Conservation (phyloP, 2,113 vertebrate species). For the Labeo catla region DNA sequence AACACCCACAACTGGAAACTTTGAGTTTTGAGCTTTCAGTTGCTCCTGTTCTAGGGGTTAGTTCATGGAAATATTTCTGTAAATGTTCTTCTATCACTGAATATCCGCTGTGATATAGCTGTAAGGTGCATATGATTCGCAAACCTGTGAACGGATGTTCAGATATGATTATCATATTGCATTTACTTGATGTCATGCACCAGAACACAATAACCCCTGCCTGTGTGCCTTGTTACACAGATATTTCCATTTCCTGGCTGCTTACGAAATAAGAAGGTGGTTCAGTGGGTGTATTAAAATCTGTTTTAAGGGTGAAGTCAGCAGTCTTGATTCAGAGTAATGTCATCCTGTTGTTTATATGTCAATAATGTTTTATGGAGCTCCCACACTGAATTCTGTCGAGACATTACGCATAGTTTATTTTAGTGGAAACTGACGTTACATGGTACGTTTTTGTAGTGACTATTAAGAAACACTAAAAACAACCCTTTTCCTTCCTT, state of each 20-base stretch:
- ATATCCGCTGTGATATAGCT: constrained; percentile 7
- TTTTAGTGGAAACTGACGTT: not conserved
- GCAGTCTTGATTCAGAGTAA: not conserved
- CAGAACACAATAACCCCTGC: not conserved
- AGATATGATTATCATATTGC: not conserved
- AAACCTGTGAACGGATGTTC: not conserved
- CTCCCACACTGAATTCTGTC: not conserved
- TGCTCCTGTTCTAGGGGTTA: not conserved
- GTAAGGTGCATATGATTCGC: not conserved
- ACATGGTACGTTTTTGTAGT: not conserved
- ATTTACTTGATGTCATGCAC: not conserved
- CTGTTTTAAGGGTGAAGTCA: not conserved
- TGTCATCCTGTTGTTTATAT: not conserved
- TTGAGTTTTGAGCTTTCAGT: not conserved
- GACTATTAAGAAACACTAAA: not conserved
- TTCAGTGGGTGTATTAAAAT: constrained; percentile 42
- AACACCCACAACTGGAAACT: constrained; percentile 43
- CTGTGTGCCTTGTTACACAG: not conserved
- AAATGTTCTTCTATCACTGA: not conserved
- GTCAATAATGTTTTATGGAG: not conserved
- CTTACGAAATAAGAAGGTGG: not conserved
- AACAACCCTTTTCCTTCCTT: not conserved
- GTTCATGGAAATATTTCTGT: constrained; percentile 32
- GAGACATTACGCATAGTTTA: not conserved
- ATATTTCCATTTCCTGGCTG: constrained; percentile 60